phyloP scores from a whole-genome alignment of 1,140 invertebrate species.

The Drosophila kepulauana region DNA sequence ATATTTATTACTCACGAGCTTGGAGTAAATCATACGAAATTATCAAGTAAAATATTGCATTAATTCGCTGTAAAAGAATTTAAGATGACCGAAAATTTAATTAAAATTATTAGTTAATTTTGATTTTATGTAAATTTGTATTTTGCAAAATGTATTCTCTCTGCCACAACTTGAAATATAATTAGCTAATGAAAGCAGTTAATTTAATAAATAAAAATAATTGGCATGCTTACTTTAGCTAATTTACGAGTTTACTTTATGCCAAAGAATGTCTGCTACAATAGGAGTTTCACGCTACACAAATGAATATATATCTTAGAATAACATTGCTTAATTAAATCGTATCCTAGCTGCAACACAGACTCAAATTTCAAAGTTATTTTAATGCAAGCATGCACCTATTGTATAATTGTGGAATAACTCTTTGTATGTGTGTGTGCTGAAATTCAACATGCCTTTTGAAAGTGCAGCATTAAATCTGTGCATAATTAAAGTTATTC shows the following conservation, averaged over 20 bases:
- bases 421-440: neutral
- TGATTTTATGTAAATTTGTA: no score
- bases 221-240: no score
- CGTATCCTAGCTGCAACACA: constrained; percentile 63
- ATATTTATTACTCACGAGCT: neutral
- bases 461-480: constrained; percentile 51
- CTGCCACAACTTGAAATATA: no score
- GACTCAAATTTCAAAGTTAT: constrained; percentile 46
- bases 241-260: no score
- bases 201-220: no score
- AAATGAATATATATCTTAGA: neutral
- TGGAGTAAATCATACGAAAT: neutral
- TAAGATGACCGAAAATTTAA: no score
- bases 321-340: constrained; percentile 62
- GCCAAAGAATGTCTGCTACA: no score
- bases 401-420: neutral
- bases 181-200: no score
- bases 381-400: neutral
- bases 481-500: constrained; percentile 75
- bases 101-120: no score
- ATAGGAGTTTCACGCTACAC: neutral
- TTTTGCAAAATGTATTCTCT: no score
- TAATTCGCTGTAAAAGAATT: no score
- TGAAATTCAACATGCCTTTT: constrained; percentile 31
- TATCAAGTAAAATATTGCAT: constrained; percentile 3